A percentile compares a stretch with the other conserved stretches of the same genome.
Evolutionary conservation across 2,888 invertebrate genomes (phyloP).

Genomic region (Drosophila merina): DNA sequence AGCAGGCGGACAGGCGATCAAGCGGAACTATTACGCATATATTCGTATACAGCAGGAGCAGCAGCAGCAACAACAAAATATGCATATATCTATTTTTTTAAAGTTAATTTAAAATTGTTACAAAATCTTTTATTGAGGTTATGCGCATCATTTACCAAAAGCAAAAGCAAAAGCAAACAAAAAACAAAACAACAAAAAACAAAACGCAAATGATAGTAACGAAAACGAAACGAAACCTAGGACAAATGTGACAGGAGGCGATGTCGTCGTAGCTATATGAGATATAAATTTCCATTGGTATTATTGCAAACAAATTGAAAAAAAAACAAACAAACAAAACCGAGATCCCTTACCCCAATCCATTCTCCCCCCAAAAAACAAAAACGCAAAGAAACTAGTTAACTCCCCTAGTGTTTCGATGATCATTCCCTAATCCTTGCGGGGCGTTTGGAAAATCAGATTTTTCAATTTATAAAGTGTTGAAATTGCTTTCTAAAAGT

Average conservation of each 20-base stretch:
- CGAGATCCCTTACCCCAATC: conserved; percentile 6
- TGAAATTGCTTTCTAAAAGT: conserved; percentile 68
- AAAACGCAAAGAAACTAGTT: background rate
- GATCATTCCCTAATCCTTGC: conserved; percentile 32
- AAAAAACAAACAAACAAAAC: conserved; percentile 2
- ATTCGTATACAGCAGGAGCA: conserved; percentile 35
- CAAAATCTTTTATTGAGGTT: conserved; percentile 69
- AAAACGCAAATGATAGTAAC: conserved; percentile 37
- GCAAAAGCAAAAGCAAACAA: conserved; percentile 18
- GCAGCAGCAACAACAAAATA: conserved; percentile 33
- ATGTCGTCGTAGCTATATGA: conserved; percentile 16
- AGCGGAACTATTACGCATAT: conserved; percentile 42
- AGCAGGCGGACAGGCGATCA: conserved; percentile 15
- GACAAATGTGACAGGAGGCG: conserved; percentile 33
- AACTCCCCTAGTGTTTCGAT: conserved; percentile 1
- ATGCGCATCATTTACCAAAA: conserved; percentile 60
- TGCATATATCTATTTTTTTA: conserved; percentile 57
- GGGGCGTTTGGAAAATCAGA: conserved; percentile 62
- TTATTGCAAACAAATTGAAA: conserved; percentile 14
- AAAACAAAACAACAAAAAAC: conserved; percentile 23
- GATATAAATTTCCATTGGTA: conserved; percentile 31
- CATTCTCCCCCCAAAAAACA: background rate
- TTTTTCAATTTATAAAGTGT: conserved; percentile 67
- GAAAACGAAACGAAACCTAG: conserved; percentile 39
- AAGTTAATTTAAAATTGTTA: conserved; percentile 72